Percentiles rank a stretch among this genome's conserved stretches.
phyloP scores from a whole-genome alignment of 2,888 invertebrate species.

The Hypolimnas misippus region DNA sequence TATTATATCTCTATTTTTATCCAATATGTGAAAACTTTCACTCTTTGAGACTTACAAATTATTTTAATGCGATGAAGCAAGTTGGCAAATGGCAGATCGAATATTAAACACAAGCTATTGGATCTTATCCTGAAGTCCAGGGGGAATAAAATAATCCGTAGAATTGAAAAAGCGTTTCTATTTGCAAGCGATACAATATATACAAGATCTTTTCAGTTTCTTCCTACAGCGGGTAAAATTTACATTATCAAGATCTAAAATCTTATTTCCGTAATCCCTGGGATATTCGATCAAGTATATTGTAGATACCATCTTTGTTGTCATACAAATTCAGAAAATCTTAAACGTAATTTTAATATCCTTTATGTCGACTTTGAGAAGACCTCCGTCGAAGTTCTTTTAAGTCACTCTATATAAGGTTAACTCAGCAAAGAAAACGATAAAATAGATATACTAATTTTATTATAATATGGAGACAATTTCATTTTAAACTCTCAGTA shows the following conservation, averaged over 20 bases:
- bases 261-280: background rate
- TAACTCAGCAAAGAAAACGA: too few species aligned
- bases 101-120: background rate
- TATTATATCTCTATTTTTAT: too few species aligned
- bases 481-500: too few species aligned
- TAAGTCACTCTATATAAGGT: too few species aligned
- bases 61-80: background rate
- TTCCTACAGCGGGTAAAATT: background rate
- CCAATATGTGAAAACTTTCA: background rate
- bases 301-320: too few species aligned
- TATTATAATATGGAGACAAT: too few species aligned
- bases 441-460: too few species aligned
- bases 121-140: background rate
- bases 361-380: too few species aligned
- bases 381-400: too few species aligned
- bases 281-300: too few species aligned
- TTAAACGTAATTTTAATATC: too few species aligned
- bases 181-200: slow-evolving; percentile 6
- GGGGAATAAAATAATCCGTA: slow-evolving; percentile 2
- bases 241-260: background rate
- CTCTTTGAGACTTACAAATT: background rate
- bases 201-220: background rate
- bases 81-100: background rate
- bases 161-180: slow-evolving; percentile 1
- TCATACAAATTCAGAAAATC: too few species aligned